Percentiles rank a stretch among this genome's conserved stretches.
phyloP scores from a whole-genome alignment of 2,113 vertebrate genomes.

The Cyrtonyx montezumae region DNA sequence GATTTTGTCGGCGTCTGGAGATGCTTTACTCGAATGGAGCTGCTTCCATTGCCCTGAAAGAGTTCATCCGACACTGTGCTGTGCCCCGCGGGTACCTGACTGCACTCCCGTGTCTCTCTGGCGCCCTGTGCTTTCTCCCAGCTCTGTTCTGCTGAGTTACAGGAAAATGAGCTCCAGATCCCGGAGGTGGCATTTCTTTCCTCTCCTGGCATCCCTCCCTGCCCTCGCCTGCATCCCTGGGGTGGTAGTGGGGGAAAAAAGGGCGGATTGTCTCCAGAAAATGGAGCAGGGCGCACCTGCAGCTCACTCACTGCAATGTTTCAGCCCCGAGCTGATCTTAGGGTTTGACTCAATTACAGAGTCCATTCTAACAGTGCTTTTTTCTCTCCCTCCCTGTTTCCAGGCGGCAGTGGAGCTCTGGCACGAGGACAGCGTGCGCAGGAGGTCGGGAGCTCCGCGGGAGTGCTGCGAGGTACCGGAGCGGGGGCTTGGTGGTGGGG shows the following conservation, averaged over 20 bases:
- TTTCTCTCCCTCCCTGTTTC: not conserved
- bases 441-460: not conserved
- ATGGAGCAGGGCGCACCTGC: not conserved
- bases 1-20: not conserved
- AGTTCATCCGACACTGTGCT: not conserved
- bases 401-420: not conserved
- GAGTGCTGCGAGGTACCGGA: not conserved
- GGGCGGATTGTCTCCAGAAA: not conserved
- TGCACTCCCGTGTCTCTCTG: not conserved
- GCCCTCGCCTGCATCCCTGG: not conserved
- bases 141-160: not conserved
- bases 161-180: conserved; percentile 54
- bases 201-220: conserved; percentile 43
- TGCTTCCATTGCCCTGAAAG: not conserved
- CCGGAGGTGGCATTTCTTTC: conserved; percentile 42
- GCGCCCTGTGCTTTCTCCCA: not conserved
- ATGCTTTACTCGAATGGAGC: not conserved
- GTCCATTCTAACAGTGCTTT: not conserved
- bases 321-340: not conserved
- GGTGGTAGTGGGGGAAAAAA: not conserved
- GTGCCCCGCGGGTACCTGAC: not conserved
- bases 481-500: not conserved
- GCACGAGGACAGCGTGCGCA: not conserved
- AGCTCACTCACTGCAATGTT: not conserved
- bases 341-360: not conserved